Base-by-base conservation (phyloP, 64 coral and sea anemone genomes). In the Montipora sp. region DNA sequence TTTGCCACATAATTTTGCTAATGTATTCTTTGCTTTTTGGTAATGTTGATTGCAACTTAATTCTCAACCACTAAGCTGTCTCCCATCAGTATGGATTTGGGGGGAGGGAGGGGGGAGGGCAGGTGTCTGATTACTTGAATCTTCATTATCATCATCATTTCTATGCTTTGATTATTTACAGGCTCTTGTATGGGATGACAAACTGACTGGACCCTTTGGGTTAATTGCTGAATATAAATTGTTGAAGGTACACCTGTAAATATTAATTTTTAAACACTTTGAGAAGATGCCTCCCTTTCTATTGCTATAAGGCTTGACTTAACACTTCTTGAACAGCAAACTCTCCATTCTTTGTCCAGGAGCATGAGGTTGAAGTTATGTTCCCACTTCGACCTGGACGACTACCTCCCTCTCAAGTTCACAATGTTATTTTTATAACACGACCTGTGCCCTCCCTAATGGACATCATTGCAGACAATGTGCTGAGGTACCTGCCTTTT, bases 311-410 rank as follows among this genome's bases (percentile, higher is more conserved):
- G 51, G 5, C 60, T 12, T 16, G 3, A 63, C 3, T 12, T 12
- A 63, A 63, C 60, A 63, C 11, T 63, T 61, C 43, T 36, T 71
- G 18, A 23, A 7, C 18, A 21, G 8, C 21, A 21, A 20, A 80
- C 36, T 80, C 4, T 23, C 47, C 4, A 21, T n/a, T 87, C 50
- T 77, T 70, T 43, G 45, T 72, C 13, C 55, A 99, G 97, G 97
- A 99, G 92, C 97, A 99, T 94, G 97, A 99, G 77, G 97, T 99
- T 75, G 97, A 99, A 83, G 92, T 90, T 5, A 99, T 99, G 97
- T 93, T 99, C 90, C 86, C 94, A 10, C 78, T 99, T 7, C 77
- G 80, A 57, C 79, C 85, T 67, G 97, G 97, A 12, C 89, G 81
- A 22, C 75, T 99, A 48, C 94, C 97, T 23, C 77, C 92, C 14